Base-by-base conservation (phyloP, 2,113 vertebrate genomes). In the Elephantulus edwardii region DNA sequence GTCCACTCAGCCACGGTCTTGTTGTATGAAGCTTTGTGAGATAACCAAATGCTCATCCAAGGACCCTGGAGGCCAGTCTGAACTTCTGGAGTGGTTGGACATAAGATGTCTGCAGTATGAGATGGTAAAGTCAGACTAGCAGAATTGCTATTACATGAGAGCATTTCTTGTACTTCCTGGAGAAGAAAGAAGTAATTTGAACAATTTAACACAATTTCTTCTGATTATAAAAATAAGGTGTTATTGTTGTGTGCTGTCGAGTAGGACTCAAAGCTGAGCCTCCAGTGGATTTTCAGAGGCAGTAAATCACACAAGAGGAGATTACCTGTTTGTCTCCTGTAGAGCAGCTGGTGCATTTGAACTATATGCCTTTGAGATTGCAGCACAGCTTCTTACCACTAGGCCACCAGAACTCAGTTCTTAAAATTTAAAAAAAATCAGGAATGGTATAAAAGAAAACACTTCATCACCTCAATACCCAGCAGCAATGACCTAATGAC, bases 381-480 rank as follows among this genome's bases (percentile, higher is more conserved):
- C n/a, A n/a, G n/a, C n/a, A n/a, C n/a, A n/a, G n/a, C n/a, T n/a
- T n/a, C n/a, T n/a, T n/a, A n/a, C n/a, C n/a, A n/a, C n/a, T n/a
- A n/a, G n/a, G n/a, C n/a, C n/a, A n/a, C n/a, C n/a, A n/a, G n/a
- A n/a, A n/a, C n/a, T n/a, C n/a, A n/a, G n/a, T n/a, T n/a, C 75
- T 91, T 20, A 89, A 89, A 48, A 64, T 86, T 76, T 62, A 40
- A 40, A 77, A 79, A 85, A 79, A 85, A 44, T 38, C 35, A 78
- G 86, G 50, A 83, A 64, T 88, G 33, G 4, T 6, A 68, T 76
- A 46, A 46, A 64, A 78, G 30, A 68, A 90, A 87, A 79, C 75
- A 14, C 54, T 10, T 72, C 6, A 19, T 68, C 38, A 40, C 5
- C 11, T 84, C 19, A 50, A 11, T 64, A 56, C 28, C 42, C 6